Evolutionary conservation across 2,113 vertebrate genomes (phyloP), one percentile per base, ranked within the genome.

Genomic region (Ammodytes dubius): DNA sequence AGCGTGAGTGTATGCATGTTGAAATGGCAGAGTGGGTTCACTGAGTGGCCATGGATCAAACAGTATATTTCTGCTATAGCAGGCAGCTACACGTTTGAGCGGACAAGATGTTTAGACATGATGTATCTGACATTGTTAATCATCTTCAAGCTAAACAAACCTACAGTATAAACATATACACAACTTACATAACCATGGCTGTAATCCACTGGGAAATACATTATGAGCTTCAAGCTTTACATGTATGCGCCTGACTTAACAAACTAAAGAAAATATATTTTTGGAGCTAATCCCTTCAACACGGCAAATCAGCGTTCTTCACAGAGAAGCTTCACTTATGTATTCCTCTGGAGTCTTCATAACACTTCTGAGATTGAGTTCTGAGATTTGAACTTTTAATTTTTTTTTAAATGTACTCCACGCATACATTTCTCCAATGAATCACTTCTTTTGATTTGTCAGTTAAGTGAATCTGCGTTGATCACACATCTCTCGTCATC

Each of bases 281-380:
- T 50, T 43, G 76, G 76, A 82, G 60, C 60, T 27, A 27, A 27
- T 2, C 27, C 53, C 14, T 77, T 64, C 19, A 81, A 77, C 54
- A 42, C 58, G 60, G 73, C n/a, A 35, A 67, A 87, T 71, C 70
- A 57, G 52, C 74, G 74, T 82, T 81, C 70, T 71, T 78, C 78
- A 81, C 50, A 86, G 73, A 68, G 63, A 7, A 37, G 56, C 11
- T 56, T 77, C 40, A 74, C 81, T 84, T 77, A 83, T 70, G 64
- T 83, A 83, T 83, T 84, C 81, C 77, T 49, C 73, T 81, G 77
- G 60, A 83, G 67, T 69, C 8, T 75, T 27, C 5, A 63, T 12
- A 81, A 58, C 37, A 67, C 64, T 61, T 77, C 43, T 9, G 46
- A 74, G 52, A 74, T 39, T 85, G 53, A 49, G 63, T 11, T 7